Evolutionary conservation across 2,797 vertebrate species (phyloP), one percentile per base, ranked within the genome.

Genomic region (Potorous gilbertii): DNA sequence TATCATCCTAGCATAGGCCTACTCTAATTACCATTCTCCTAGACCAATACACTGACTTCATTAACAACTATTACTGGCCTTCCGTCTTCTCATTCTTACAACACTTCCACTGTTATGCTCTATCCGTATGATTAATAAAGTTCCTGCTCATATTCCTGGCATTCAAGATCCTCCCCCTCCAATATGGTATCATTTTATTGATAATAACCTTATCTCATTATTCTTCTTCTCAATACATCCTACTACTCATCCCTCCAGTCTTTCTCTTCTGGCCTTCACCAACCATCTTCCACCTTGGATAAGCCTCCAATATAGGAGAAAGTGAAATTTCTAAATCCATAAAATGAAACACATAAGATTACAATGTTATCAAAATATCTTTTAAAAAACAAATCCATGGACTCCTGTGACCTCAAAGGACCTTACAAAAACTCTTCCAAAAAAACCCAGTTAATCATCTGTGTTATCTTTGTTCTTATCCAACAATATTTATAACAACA

Each of bases 371-470:
- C 66, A 46, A 81, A 81, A 81, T 81, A 40, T 81, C n/a, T 81
- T 81, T 9, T 21, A 9, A 46, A 46, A 46, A 81, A 46, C 6
- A 24, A 81, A 24, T 46, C n/a, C n/a, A 81, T 24, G n/a, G n/a
- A 74, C n/a, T 74, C 34, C 34, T 74, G 14, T 18, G 34, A 74
- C n/a, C 6, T 40, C 16, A 40, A 46, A 96, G 91, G 91, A 96
- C 54, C 18, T 74, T 11, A 93, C 14, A 56, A 54, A 96, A 94
- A 54, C 94, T 95, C 90, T 90, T 46, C 94, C 96, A 52, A 52
- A 52, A 52, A 52, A 52, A 52, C 5, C 52, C 52, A 96, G 16
- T 91, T 95, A 94, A 56, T 95, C 81, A 56, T 40, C 59, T n/a
- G 16, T 89, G 34, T 28, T 34, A 10, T 92, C 56, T 91, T 56